Percentiles rank a stretch among this genome's conserved stretches.
Conservation (phyloP, 2,797 vertebrate genomes). For the Xiphophorus birchmanni region DNA sequence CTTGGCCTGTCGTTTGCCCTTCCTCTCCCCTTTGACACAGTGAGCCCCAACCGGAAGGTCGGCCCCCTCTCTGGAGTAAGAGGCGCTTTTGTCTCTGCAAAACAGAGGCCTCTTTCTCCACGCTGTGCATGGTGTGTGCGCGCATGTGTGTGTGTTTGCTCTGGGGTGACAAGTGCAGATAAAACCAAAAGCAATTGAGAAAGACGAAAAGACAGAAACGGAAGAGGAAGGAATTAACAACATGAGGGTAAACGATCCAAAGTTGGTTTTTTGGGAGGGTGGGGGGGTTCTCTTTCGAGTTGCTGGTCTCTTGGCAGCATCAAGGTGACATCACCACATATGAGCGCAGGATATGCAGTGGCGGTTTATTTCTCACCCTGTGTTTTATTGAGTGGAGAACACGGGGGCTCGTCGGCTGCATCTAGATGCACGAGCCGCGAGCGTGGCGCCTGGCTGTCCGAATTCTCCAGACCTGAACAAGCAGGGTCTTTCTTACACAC, state of each 20-base stretch:
- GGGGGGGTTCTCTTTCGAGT: conserved; percentile 3
- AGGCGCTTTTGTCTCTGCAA: conserved; percentile 85
- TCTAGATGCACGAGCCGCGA: conserved; percentile 52
- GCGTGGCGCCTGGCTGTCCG: conserved; percentile 72
- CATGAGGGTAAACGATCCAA: conserved; percentile 45
- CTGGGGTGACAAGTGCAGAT: conserved; percentile 70
- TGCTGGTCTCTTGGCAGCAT: conserved; percentile 48
- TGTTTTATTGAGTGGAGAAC: conserved; percentile 45
- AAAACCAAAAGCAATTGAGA: conserved; percentile 71
- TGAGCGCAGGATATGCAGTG: conserved; percentile 80
- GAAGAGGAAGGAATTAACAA: conserved; percentile 41
- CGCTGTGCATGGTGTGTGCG: conserved; percentile 42
- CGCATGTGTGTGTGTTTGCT: conserved; percentile 42
- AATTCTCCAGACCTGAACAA: conserved; percentile 45
- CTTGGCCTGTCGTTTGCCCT: conserved; percentile 79
- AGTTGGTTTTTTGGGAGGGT: conserved; percentile 6
- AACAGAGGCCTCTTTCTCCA: conserved; percentile 83
- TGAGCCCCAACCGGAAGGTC: conserved; percentile 88
- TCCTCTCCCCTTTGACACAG: conserved; percentile 84
- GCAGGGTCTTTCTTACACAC: conserved; percentile 51
- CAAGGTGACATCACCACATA: conserved; percentile 67
- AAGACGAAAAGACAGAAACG: conserved; percentile 43
- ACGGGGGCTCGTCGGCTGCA: conserved; percentile 49
- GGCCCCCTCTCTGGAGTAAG: conserved; percentile 81
- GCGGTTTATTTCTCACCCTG: conserved; percentile 77